A percentile compares a stretch with the other conserved stretches of the same genome.
Conservation (phyloP, 2,797 vertebrate genomes). For the Odontamblyopus rebecca region DNA sequence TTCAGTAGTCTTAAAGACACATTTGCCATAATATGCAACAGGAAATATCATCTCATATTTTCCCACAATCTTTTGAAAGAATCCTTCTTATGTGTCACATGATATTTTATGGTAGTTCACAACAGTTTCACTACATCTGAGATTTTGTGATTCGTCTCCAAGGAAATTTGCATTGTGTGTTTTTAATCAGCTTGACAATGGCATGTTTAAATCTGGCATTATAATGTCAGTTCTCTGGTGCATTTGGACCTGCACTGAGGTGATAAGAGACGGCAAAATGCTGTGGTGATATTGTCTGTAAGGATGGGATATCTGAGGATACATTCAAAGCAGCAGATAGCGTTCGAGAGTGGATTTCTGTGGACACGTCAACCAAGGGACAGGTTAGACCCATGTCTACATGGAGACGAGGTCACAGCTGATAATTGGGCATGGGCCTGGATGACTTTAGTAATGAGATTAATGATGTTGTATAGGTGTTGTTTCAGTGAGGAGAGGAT, state of each 20-base stretch:
- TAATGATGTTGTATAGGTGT: slow-evolving; percentile 74
- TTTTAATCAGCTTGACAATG: slow-evolving; percentile 39
- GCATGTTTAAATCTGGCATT: slow-evolving; percentile 16
- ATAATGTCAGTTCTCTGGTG: slow-evolving; percentile 33
- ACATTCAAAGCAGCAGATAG: slow-evolving; percentile 2
- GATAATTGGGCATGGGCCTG: slow-evolving; percentile 74
- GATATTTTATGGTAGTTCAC: too few relatives aligned
- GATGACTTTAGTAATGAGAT: slow-evolving; percentile 68
- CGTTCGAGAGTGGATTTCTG: slow-evolving; percentile 14
- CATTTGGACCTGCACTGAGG: slow-evolving; percentile 43
- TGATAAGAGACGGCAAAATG: slow-evolving; percentile 53
- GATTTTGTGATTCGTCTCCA: background rate
- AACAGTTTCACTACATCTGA: too few relatives aligned
- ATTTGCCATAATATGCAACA: too few relatives aligned
- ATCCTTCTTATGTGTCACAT: too few relatives aligned
- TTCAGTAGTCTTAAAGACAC: too few relatives aligned
- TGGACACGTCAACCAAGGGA: slow-evolving; percentile 53
- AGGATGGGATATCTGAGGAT: slow-evolving; percentile 25
- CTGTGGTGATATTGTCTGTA: slow-evolving; percentile 37
- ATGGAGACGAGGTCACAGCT: slow-evolving; percentile 41
- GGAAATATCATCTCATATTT: too few relatives aligned
- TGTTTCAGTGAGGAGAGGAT: slow-evolving; percentile 73
- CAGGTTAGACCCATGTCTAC: slow-evolving; percentile 27
- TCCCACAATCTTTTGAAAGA: too few relatives aligned
- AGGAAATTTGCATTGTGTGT: slow-evolving; percentile 44